Evolutionary conservation across 1,140 invertebrate genomes (phyloP).

Genomic region (Mamestra configurata): DNA sequence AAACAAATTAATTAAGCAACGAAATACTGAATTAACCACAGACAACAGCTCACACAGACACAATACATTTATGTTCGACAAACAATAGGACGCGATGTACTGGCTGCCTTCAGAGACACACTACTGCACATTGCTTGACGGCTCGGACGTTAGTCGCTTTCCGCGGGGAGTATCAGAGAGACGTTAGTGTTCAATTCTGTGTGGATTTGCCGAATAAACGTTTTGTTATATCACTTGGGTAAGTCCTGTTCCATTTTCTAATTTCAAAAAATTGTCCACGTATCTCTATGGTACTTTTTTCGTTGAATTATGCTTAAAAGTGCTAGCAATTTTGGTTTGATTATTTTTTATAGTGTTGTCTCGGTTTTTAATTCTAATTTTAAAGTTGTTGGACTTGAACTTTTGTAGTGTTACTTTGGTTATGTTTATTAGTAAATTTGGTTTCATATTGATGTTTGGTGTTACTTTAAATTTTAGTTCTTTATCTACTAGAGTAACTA

Average conservation of each 20-base stretch:
- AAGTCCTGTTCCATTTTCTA: neutral
- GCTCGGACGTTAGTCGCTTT: constrained; percentile 10
- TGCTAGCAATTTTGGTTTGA: neutral
- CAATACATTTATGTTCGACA: neutral
- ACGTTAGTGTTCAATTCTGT: constrained; percentile 13
- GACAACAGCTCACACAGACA: neutral
- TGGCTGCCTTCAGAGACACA: constrained; percentile 15
- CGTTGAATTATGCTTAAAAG: neutral
- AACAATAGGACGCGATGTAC: constrained; percentile 22
- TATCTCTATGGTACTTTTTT: neutral
- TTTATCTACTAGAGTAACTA: too few species aligned
- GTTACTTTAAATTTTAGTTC: too few species aligned
- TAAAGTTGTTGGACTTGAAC: neutral
- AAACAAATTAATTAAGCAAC: neutral
- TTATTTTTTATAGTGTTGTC: neutral
- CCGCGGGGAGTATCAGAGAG: constrained; percentile 2
- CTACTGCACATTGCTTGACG: neutral
- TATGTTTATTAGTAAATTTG: neutral
- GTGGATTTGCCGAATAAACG: constrained; percentile 33
- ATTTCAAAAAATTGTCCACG: neutral
- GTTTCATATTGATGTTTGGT: neutral
- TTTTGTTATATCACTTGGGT: constrained; percentile 35
- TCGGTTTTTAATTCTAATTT: neutral
- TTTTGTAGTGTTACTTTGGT: neutral
- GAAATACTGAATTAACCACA: neutral